Evolutionary conservation across 2,113 vertebrate genomes (phyloP).

Genomic region (Parus major): DNA sequence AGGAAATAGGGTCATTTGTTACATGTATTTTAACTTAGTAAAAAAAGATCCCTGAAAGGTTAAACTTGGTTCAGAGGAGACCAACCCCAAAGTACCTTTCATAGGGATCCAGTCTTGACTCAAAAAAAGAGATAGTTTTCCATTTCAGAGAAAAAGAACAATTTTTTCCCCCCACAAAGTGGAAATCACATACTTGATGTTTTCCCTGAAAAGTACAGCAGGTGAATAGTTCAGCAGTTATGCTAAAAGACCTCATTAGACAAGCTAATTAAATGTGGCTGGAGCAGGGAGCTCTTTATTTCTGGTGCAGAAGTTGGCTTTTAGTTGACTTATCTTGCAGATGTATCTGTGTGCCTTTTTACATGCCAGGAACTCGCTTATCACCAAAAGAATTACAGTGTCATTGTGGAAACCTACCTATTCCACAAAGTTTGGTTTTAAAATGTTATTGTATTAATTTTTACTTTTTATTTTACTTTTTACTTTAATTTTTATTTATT

Average conservation of each 20-base stretch:
- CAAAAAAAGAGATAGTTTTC: background rate
- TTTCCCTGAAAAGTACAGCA: background rate
- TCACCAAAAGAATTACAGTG: background rate
- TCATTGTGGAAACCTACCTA: background rate
- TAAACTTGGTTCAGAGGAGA: background rate
- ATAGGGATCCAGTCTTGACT: background rate
- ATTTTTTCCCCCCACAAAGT: background rate
- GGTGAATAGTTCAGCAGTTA: slow-evolving; percentile 23
- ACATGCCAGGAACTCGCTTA: background rate
- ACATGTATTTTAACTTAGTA: background rate
- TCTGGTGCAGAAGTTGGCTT: background rate
- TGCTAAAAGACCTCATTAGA: slow-evolving; percentile 19
- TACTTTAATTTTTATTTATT: too few species aligned
- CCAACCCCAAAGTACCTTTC: background rate
- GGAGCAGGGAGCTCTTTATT: background rate
- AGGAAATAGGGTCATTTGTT: background rate
- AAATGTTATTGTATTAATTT: background rate
- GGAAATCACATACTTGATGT: background rate
- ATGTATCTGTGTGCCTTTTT: background rate
- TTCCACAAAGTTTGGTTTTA: background rate
- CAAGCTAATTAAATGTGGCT: background rate
- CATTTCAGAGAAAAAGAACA: background rate
- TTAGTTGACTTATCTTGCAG: background rate
- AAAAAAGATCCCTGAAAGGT: background rate
- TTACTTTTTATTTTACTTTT: too few species aligned